Conservation (phyloP, 2,888 invertebrate species). For the Drymonia ruficornis region DNA sequence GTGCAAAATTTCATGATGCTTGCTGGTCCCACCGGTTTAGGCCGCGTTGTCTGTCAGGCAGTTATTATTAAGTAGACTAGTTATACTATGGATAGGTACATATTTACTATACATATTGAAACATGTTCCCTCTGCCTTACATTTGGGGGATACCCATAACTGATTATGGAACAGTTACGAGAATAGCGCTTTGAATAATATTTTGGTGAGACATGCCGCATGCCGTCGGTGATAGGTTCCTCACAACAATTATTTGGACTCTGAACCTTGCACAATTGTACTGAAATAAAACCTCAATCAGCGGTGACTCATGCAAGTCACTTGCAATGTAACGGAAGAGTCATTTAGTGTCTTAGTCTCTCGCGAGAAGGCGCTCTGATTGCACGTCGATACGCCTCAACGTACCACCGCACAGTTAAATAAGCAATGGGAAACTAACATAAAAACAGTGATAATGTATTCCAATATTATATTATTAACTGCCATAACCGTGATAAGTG, state of each 20-base stretch:
- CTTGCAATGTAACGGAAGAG: not conserved
- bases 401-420: not conserved
- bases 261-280: not conserved
- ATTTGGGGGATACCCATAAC: too few relatives aligned
- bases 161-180: too few relatives aligned
- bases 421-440: not conserved
- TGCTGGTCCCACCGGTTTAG: too few relatives aligned
- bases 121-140: too few relatives aligned
- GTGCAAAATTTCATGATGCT: too few relatives aligned
- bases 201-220: not conserved
- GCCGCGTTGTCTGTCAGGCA: too few relatives aligned
- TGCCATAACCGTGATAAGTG: not conserved
- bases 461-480: not conserved
- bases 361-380: not conserved
- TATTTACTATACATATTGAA: too few relatives aligned
- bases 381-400: not conserved
- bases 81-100: too few relatives aligned
- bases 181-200: too few relatives aligned
- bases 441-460: conserved; percentile 1
- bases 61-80: too few relatives aligned
- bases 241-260: not conserved
- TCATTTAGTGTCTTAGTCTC: not conserved
- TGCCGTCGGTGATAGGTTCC: not conserved
- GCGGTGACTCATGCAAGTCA: not conserved
- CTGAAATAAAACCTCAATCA: not conserved